Conservation (phyloP, 2,888 invertebrate genomes). For the Sesamia inferens region DNA sequence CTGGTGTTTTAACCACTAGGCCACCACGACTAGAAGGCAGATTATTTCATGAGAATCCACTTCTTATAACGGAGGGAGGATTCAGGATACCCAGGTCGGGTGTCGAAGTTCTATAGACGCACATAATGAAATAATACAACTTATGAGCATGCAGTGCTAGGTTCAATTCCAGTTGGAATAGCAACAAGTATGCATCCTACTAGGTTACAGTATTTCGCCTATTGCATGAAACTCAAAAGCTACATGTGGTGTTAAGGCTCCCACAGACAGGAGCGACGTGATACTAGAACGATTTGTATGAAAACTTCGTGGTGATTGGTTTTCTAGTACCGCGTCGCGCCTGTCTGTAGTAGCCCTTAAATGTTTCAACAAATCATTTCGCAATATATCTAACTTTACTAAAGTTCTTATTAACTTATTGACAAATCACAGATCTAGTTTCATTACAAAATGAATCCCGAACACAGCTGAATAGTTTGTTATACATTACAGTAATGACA, state of each 20-base stretch:
- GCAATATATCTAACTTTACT: neutral
- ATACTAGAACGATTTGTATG: neutral
- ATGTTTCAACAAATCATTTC: neutral
- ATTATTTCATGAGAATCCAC: too few relatives aligned
- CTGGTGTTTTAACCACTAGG: too few relatives aligned
- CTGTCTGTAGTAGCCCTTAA: neutral
- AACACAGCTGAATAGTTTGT: slow-evolving; percentile 31
- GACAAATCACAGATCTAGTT: slow-evolving; percentile 44
- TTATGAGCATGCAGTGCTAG: too few relatives aligned
- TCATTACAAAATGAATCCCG: slow-evolving; percentile 43
- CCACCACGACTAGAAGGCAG: too few relatives aligned
- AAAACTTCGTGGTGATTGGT: neutral
- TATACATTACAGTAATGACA: slow-evolving; percentile 13
- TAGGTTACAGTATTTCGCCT: neutral
- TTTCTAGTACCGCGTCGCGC: neutral
- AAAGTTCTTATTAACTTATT: slow-evolving; percentile 28
- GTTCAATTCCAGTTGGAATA: too few relatives aligned
- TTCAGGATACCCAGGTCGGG: too few relatives aligned
- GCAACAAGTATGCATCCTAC: neutral
- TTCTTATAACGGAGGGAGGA: too few relatives aligned
- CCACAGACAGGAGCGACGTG: neutral
- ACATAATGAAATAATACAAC: too few relatives aligned
- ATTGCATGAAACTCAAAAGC: neutral
- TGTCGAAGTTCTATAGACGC: too few relatives aligned
- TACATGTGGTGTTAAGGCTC: neutral